A percentile compares a stretch with the other conserved stretches of the same genome.
Evolutionary conservation across 2,797 vertebrate species (phyloP).

Genomic region (Poeciliopsis gracilis): DNA sequence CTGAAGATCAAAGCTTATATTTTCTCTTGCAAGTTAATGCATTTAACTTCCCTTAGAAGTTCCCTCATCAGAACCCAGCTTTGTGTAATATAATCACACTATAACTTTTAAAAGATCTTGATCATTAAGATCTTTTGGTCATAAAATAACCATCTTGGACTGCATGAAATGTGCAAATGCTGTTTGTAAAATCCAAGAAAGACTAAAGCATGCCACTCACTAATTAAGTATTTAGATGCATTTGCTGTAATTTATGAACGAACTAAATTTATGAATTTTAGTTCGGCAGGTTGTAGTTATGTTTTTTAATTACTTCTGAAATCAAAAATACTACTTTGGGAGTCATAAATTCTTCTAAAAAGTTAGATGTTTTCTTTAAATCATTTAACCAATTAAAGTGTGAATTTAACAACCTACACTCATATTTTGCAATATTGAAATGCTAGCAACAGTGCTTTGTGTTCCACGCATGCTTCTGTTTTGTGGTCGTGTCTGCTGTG

Average conservation of each 20-base stretch:
- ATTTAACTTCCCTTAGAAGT: background rate
- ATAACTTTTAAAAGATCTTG: background rate
- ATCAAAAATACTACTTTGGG: background rate
- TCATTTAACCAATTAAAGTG: background rate
- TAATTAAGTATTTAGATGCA: slow-evolving; percentile 9
- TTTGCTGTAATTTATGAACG: slow-evolving; percentile 3
- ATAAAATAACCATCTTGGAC: background rate
- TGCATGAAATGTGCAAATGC: background rate
- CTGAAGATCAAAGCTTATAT: background rate
- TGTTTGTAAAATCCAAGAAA: slow-evolving; percentile 2
- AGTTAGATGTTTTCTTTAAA: background rate
- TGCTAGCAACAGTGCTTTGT: background rate
- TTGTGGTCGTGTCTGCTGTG: slow-evolving; percentile 26
- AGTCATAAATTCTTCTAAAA: background rate
- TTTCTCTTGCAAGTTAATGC: background rate
- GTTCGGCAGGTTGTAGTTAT: background rate
- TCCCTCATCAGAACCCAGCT: background rate
- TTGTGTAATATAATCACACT: background rate
- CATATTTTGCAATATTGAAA: background rate
- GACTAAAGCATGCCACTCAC: background rate
- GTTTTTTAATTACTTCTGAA: background rate
- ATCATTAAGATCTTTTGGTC: too few relatives aligned
- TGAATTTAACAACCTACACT: background rate
- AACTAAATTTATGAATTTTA: background rate
- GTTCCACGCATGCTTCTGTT: slow-evolving; percentile 6